Conservation (phyloP, 2,888 invertebrate genomes). For the Entomobrya multifasciata region DNA sequence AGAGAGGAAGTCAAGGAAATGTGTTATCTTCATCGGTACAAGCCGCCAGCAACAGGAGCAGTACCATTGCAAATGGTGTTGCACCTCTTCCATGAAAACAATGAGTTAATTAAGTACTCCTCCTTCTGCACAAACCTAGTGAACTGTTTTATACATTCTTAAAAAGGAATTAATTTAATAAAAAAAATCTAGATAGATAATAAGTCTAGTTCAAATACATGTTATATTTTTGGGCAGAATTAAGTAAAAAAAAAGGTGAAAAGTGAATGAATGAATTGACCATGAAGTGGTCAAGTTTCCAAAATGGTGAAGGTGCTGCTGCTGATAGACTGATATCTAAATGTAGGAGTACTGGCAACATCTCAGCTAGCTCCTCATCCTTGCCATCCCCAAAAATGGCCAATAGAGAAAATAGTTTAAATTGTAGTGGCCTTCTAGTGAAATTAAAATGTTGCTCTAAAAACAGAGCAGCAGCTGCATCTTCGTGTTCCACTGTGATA, state of each 20-base stretch:
- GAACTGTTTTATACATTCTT: neutral
- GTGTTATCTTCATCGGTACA: conserved; percentile 56
- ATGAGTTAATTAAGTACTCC: conserved; percentile 29
- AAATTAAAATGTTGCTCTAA: conserved; percentile 20
- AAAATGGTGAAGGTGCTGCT: neutral
- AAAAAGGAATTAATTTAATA: neutral
- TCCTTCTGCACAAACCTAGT: neutral
- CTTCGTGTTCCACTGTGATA: conserved; percentile 48
- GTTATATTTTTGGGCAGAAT: too few relatives aligned
- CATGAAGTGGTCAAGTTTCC: conserved; percentile 9
- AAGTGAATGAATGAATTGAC: neutral
- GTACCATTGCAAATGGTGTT: conserved; percentile 17
- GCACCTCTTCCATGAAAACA: conserved; percentile 42
- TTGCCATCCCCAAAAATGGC: neutral
- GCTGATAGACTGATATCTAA: too few relatives aligned
- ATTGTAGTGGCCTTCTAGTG: neutral
- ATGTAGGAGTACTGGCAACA: neutral
- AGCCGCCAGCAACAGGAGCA: conserved; percentile 6
- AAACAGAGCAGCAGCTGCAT: neutral
- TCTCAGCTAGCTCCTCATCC: neutral
- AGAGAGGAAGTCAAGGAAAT: conserved; percentile 69
- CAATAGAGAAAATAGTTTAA: neutral
- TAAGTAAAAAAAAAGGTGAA: neutral
- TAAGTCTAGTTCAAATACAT: too few relatives aligned
- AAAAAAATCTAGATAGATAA: too few relatives aligned